These are phyloP conservation scores for Pogonomyrmex barbatus DNA, from an alignment of 1,140 invertebrate genomes.

Conservation along the genomic window DNA sequence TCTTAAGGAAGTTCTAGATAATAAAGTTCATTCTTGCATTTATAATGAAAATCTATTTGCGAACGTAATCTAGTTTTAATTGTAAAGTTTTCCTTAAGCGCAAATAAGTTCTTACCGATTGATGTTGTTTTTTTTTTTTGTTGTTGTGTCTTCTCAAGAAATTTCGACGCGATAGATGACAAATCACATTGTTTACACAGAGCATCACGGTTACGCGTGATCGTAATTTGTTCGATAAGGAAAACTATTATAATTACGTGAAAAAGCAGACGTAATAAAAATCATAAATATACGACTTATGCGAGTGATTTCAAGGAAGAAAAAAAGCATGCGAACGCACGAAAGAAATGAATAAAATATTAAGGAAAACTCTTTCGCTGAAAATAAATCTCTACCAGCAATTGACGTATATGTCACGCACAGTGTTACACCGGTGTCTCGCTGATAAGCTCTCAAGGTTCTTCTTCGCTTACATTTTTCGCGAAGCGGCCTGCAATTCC, in stretches of 20 bases:
- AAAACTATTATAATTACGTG: slow-evolving; percentile 3
- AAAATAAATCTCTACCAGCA: neutral
- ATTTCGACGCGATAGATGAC: neutral
- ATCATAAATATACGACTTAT: neutral
- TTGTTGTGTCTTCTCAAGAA: neutral
- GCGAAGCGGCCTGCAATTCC: neutral
- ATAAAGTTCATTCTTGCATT: neutral
- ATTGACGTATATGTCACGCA: neutral
- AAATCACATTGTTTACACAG: slow-evolving; percentile 9
- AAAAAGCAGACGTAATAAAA: neutral
- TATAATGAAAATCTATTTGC: neutral
- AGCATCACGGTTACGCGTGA: neutral
- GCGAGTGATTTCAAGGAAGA: neutral
- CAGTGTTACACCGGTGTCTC: neutral
- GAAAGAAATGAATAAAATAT: neutral
- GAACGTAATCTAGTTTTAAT: too few species aligned
- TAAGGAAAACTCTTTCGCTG: neutral
- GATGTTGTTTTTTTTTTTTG: neutral
- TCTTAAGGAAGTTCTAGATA: neutral
- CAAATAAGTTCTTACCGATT: neutral
- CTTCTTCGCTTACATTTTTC: neutral
- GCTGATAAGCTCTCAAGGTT: slow-evolving; percentile 3
- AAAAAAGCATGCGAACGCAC: too few species aligned
- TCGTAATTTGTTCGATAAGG: neutral
- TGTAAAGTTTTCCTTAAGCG: too few species aligned